phyloP scores from a whole-genome alignment of 1,140 invertebrate species.

The Pararge aegeria region DNA sequence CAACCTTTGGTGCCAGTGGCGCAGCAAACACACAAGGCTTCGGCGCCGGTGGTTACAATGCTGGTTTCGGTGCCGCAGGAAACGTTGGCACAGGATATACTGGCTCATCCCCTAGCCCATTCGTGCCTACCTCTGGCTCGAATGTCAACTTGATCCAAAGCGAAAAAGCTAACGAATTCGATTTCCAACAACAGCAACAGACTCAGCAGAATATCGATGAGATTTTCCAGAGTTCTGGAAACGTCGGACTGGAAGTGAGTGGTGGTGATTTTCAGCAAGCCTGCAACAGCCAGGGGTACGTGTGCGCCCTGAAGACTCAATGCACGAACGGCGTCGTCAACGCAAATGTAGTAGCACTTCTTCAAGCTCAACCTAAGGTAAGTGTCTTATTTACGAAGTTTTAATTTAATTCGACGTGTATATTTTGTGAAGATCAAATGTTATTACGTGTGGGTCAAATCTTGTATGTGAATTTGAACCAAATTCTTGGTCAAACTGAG shows the following conservation, averaged over 20 bases:
- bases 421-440: no score
- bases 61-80: constrained; percentile 30
- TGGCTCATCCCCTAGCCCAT: constrained; percentile 58
- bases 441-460: no score
- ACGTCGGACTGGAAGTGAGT: constrained; percentile 34
- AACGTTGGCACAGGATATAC: constrained; percentile 44
- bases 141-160: constrained; percentile 64
- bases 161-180: constrained; percentile 51
- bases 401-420: no score
- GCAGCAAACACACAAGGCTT: constrained; percentile 28
- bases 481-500: no score
- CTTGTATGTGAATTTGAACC: no score
- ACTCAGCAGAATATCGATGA: constrained; percentile 56
- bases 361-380: constrained; percentile 74
- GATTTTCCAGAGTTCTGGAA: constrained; percentile 49
- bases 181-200: constrained; percentile 53
- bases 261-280: constrained; percentile 66
- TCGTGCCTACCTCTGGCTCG: constrained; percentile 40
- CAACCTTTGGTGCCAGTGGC: no score
- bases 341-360: constrained; percentile 64
- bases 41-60: constrained; percentile 9
- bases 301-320: constrained; percentile 79
- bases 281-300: constrained; percentile 78
- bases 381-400: constrained; percentile 29
- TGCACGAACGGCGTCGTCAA: constrained; percentile 81